These are phyloP conservation scores for Dioctria linearis DNA, from an alignment of 2,888 invertebrate genomes.

Conservation along the genomic window DNA sequence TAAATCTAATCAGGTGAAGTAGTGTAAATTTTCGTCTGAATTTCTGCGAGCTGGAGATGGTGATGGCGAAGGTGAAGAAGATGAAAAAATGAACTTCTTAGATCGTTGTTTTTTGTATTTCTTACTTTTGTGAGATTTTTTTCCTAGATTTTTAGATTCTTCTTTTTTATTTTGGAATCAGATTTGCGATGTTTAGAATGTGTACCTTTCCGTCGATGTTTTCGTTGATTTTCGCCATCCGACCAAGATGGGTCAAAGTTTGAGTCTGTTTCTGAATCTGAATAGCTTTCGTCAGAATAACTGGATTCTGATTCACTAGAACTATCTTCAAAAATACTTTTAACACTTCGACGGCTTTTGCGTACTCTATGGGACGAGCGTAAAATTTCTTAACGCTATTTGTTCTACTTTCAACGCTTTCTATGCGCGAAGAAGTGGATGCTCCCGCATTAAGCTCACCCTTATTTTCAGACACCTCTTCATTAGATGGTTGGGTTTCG, in stretches of 20 bases:
- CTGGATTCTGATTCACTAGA: constrained; percentile 21
- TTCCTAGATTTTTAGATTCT: constrained; percentile 43
- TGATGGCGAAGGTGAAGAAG: constrained; percentile 24
- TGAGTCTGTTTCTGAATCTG: constrained; percentile 4
- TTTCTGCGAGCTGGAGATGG: constrained; percentile 12
- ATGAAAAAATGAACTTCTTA: constrained; percentile 37
- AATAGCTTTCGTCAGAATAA: constrained; percentile 38
- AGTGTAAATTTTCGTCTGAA: constrained; percentile 5
- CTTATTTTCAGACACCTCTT: constrained; percentile 20
- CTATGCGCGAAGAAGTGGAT: constrained; percentile 56
- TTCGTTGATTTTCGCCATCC: constrained; percentile 33
- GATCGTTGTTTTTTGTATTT: constrained; percentile 39
- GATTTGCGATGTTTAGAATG: constrained; percentile 27
- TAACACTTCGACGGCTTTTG: constrained; percentile 29
- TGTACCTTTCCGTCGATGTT: constrained; percentile 25
- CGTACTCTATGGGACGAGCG: constrained; percentile 51
- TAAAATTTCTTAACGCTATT: constrained; percentile 54
- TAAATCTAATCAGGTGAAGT: constrained; percentile 35
- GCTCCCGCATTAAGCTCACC: constrained; percentile 55
- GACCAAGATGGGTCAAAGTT: constrained; percentile 43
- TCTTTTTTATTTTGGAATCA: constrained; percentile 29
- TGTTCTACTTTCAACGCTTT: constrained; percentile 40
- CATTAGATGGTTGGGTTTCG: no score
- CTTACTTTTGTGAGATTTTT: constrained; percentile 38
- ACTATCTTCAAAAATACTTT: constrained; percentile 56